These are phyloP conservation scores for Petrocephalus sullivani DNA, from an alignment of 2,797 vertebrate species.

Conservation along the genomic window DNA sequence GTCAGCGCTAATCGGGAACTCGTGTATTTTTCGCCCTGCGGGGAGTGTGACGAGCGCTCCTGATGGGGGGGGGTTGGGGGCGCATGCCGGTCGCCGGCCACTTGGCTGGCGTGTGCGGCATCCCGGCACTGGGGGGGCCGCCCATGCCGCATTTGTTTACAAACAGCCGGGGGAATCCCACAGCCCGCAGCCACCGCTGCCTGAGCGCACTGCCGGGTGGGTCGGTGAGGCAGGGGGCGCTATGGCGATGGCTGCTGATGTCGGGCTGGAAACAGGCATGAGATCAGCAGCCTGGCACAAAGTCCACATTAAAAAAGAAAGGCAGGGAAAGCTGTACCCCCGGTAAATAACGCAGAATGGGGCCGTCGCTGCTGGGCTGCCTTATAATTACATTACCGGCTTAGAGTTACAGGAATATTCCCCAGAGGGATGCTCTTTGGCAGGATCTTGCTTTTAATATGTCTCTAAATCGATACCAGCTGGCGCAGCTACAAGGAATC, in stretches of 20 bases:
- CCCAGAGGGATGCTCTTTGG: slow-evolving; percentile 61
- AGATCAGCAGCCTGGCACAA: neutral
- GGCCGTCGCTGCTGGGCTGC: slow-evolving; percentile 50
- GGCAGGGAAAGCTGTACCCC: slow-evolving; percentile 40
- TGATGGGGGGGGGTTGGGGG: neutral
- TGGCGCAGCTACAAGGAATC: slow-evolving; percentile 63
- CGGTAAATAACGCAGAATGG: slow-evolving; percentile 50
- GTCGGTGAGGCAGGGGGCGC: neutral
- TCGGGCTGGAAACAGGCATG: neutral
- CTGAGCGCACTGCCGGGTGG: neutral
- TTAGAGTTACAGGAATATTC: slow-evolving; percentile 62
- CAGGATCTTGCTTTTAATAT: slow-evolving; percentile 63
- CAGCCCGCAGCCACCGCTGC: neutral
- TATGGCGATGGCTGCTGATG: neutral
- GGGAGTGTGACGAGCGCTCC: neutral
- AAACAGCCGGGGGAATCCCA: neutral
- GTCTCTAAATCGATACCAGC: slow-evolving; percentile 70
- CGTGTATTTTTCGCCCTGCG: neutral
- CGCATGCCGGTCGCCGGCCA: neutral
- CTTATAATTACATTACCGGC: slow-evolving; percentile 65
- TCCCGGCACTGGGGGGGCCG: neutral
- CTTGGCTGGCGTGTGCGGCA: neutral
- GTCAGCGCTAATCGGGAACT: neutral
- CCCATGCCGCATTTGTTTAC: neutral
- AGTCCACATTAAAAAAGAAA: slow-evolving; percentile 39